Conservation (phyloP, 2,888 invertebrate species). For the Acleris laterana region DNA sequence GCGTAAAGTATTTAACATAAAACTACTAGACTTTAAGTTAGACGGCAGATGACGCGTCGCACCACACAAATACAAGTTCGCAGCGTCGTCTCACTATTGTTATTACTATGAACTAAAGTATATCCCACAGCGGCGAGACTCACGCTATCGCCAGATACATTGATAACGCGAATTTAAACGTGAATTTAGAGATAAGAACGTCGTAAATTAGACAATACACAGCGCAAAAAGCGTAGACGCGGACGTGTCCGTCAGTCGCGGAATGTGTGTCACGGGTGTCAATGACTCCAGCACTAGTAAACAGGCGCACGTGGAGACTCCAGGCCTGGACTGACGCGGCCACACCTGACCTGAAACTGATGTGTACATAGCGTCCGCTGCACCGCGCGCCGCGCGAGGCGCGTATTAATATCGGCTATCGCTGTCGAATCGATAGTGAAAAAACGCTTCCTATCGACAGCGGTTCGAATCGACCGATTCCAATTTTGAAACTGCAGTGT, state of each 20-base stretch:
- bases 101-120: constrained; percentile 19
- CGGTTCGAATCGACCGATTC: constrained; percentile 54
- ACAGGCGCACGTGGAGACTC: constrained; percentile 50
- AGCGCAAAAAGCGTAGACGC: constrained; percentile 55
- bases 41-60: constrained; percentile 19
- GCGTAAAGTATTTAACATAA: constrained; percentile 9
- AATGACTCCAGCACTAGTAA: constrained; percentile 74
- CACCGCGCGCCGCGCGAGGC: constrained; percentile 58
- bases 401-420: constrained; percentile 57
- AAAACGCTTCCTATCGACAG: constrained; percentile 44
- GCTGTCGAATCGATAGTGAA: constrained; percentile 56
- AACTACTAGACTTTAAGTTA: constrained; percentile 19
- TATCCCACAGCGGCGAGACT: constrained; percentile 26
- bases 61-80: constrained; percentile 31
- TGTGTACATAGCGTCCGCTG: constrained; percentile 49
- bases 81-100: constrained; percentile 24
- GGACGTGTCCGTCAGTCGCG: constrained; percentile 68
- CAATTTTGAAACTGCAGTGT: constrained; percentile 64
- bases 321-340: constrained; percentile 23
- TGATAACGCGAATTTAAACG: constrained; percentile 49
- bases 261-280: constrained; percentile 84
- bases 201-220: constrained; percentile 56
- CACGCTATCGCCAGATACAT: constrained; percentile 17
- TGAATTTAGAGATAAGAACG: constrained; percentile 36
- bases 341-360: constrained; percentile 47